These are phyloP conservation scores for Chaenogobius annularis DNA, from an alignment of 2,113 vertebrate species.

Conservation along the genomic window DNA sequence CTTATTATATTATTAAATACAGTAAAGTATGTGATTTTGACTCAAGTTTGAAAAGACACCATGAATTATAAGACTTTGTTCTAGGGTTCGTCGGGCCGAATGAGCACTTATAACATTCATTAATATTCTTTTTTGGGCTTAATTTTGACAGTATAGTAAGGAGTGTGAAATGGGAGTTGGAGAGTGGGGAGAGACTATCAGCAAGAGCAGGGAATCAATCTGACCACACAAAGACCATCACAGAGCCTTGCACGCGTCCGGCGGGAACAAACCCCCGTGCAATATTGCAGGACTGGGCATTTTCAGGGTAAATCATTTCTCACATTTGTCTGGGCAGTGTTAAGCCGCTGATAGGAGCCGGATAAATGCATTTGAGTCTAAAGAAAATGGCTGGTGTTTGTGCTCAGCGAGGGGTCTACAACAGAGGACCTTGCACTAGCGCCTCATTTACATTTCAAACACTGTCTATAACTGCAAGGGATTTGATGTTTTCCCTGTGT, in stretches of 20 bases:
- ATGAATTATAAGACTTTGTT: too few species aligned
- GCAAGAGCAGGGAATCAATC: background rate
- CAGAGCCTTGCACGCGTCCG: background rate
- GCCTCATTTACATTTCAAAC: constrained; percentile 79
- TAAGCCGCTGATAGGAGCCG: constrained; percentile 39
- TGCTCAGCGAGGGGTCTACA: constrained; percentile 67
- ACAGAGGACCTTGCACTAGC: constrained; percentile 66
- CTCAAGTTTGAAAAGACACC: too few species aligned
- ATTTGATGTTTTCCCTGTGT: constrained; percentile 73
- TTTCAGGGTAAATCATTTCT: constrained; percentile 36
- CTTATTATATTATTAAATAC: too few species aligned
- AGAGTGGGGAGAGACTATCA: background rate
- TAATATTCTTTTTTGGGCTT: background rate
- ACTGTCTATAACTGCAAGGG: constrained; percentile 74
- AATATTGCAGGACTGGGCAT: background rate
- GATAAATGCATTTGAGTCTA: constrained; percentile 43
- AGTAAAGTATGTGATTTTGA: too few species aligned
- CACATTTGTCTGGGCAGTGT: constrained; percentile 34
- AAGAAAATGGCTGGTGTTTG: constrained; percentile 53
- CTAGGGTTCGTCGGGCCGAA: too few species aligned
- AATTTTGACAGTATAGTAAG: background rate
- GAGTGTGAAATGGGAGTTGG: background rate
- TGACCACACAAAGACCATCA: background rate
- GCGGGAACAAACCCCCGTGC: background rate
- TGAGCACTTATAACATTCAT: too few species aligned